These are phyloP conservation scores for Melipona quadrifasciata DNA, from an alignment of 1,140 invertebrate species.

Conservation along the genomic window DNA sequence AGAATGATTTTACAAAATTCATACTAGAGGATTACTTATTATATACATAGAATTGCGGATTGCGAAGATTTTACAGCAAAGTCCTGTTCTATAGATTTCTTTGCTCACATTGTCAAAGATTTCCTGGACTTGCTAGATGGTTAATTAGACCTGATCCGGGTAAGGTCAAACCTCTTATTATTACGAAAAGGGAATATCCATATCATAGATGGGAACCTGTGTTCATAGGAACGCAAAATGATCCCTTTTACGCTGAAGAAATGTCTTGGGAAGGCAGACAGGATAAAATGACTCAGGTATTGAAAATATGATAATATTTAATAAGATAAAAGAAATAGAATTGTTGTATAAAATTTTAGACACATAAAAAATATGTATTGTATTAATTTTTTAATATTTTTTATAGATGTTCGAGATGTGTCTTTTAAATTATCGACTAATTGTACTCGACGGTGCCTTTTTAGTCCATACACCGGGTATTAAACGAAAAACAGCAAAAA, in stretches of 20 bases:
- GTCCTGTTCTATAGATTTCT: slow-evolving; percentile 74
- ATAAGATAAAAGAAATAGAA: slow-evolving; percentile 15
- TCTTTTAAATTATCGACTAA: slow-evolving; percentile 87
- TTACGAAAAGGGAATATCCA: slow-evolving; percentile 87
- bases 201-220: slow-evolving; percentile 92
- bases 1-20: background rate
- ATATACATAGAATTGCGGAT: background rate
- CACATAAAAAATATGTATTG: background rate
- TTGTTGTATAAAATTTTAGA: background rate
- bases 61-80: background rate
- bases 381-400: slow-evolving; percentile 36
- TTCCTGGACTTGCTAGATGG: slow-evolving; percentile 89
- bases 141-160: slow-evolving; percentile 81
- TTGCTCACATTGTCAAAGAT: slow-evolving; percentile 90
- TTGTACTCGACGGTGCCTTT: slow-evolving; percentile 90
- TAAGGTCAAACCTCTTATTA: slow-evolving; percentile 84
- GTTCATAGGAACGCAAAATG: slow-evolving; percentile 90
- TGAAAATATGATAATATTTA: slow-evolving; percentile 4
- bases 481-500: slow-evolving; percentile 80
- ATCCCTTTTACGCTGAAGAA: slow-evolving; percentile 90
- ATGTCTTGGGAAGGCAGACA: slow-evolving; percentile 92
- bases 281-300: slow-evolving; percentile 93
- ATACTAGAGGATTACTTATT: background rate
- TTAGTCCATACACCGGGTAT: slow-evolving; percentile 90
- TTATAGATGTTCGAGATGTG: slow-evolving; percentile 91